These are phyloP conservation scores for Drosophila tsacasi DNA, from an alignment of 1,140 invertebrate genomes.

Conservation along the genomic window DNA sequence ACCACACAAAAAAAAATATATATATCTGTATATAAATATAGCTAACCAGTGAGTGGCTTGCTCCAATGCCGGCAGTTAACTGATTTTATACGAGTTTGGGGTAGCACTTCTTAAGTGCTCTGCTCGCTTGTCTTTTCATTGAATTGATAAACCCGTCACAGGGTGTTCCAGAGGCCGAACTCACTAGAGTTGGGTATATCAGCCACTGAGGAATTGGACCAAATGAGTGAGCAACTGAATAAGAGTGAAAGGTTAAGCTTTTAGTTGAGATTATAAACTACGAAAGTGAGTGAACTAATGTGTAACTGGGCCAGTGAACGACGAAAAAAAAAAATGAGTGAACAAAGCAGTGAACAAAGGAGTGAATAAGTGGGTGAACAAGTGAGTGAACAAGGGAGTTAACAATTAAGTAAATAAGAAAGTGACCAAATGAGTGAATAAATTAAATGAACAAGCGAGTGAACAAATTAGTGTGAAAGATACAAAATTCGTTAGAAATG, in stretches of 20 bases:
- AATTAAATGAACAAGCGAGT: neutral
- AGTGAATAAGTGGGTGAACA: neutral
- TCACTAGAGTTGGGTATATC: neutral
- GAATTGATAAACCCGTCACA: conserved; percentile 57
- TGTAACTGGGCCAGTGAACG: neutral
- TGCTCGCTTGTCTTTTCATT: conserved; percentile 41
- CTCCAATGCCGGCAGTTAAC: conserved; percentile 78
- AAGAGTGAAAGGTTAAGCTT: neutral
- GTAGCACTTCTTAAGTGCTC: conserved; percentile 69
- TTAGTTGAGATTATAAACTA: neutral
- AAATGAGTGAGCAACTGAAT: neutral
- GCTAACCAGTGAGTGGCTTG: conserved; percentile 50
- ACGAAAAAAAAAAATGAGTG: neutral
- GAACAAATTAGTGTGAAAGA: neutral
- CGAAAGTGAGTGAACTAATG: neutral
- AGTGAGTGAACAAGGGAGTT: neutral
- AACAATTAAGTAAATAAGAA: neutral
- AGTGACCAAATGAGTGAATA: neutral
- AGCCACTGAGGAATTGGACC: neutral
- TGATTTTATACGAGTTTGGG: conserved; percentile 76
- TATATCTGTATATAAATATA: neutral
- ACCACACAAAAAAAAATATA: neutral
- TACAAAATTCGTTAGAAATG: too few species aligned
- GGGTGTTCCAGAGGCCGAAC: conserved; percentile 7
- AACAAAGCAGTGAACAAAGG: neutral